These are phyloP conservation scores for Drosophila murphyi DNA, from an alignment of 1,140 invertebrate genomes.

Conservation along the genomic window DNA sequence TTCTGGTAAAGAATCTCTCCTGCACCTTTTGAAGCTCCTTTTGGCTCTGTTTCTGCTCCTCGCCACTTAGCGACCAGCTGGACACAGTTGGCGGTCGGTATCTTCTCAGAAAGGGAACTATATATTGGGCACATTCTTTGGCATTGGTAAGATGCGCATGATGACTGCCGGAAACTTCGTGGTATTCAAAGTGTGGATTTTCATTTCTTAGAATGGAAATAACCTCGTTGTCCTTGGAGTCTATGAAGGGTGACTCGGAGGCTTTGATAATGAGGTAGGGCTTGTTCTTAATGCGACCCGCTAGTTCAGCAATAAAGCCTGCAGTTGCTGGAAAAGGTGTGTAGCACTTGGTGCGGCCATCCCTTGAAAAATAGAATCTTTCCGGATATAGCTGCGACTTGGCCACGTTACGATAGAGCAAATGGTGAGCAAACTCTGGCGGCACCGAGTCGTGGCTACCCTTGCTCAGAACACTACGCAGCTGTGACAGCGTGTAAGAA, in stretches of 20 bases:
- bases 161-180: conserved; percentile 87
- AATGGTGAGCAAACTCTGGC: conserved; percentile 85
- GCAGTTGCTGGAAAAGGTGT: conserved; percentile 23
- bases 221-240: conserved; percentile 69
- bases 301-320: conserved; percentile 42
- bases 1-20: conserved; percentile 28
- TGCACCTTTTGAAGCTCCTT: conserved; percentile 17
- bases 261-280: conserved; percentile 72
- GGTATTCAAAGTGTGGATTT: conserved; percentile 86
- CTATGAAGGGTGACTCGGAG: conserved; percentile 36
- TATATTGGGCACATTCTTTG: conserved; percentile 85
- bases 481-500: conserved; percentile 86
- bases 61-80: conserved; percentile 39
- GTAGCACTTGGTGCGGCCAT: conserved; percentile 85
- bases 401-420: conserved; percentile 86
- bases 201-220: conserved; percentile 85
- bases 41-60: conserved; percentile 1
- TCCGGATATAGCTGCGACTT: conserved; percentile 85
- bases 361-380: conserved; percentile 87
- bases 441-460: conserved; percentile 85
- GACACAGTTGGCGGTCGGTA: conserved; percentile 29
- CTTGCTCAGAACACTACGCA: conserved; percentile 85
- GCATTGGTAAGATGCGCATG: conserved; percentile 90
- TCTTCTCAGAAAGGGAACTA: conserved; percentile 85
- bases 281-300: conserved; percentile 40